Evolutionary conservation across 1,140 invertebrate genomes (phyloP).

Genomic region (Trichoplusia ni): DNA sequence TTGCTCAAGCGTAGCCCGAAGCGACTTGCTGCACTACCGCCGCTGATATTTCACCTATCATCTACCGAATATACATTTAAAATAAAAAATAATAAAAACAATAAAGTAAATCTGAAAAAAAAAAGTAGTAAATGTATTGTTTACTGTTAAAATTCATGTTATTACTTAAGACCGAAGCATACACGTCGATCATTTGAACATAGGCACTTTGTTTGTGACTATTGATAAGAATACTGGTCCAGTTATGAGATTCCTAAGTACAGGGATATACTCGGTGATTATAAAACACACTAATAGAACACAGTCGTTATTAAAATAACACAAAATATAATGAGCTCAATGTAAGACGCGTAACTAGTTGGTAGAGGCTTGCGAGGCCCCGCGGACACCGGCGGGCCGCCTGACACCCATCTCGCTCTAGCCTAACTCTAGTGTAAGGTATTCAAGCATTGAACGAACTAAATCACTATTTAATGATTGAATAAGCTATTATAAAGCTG

Average conservation of each 20-base stretch:
- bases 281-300: slow-evolving; percentile 41
- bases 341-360: slow-evolving; percentile 29
- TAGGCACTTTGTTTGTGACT: slow-evolving; percentile 32
- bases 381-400: slow-evolving; percentile 65
- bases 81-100: slow-evolving; percentile 1
- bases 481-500: slow-evolving; percentile 55
- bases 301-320: slow-evolving; percentile 38
- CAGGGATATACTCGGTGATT: slow-evolving; percentile 55
- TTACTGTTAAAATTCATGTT: slow-evolving; percentile 6
- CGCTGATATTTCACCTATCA: slow-evolving; percentile 49
- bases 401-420: slow-evolving; percentile 69
- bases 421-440: slow-evolving; percentile 64
- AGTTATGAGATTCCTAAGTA: slow-evolving; percentile 50
- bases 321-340: slow-evolving; percentile 31
- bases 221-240: slow-evolving; percentile 38
- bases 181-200: neutral
- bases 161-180: neutral
- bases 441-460: slow-evolving; percentile 64
- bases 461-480: slow-evolving; percentile 55
- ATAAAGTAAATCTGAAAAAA: neutral
- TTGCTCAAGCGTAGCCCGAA: slow-evolving; percentile 17
- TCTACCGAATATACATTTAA: slow-evolving; percentile 9
- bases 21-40: neutral
- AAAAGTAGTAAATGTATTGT: slow-evolving; percentile 18
- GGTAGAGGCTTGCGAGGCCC: slow-evolving; percentile 35